A percentile compares a stretch with the other conserved stretches of the same genome.
Conservation (phyloP, 2,797 vertebrate genomes). For the Mormyrus hasselquistii region DNA sequence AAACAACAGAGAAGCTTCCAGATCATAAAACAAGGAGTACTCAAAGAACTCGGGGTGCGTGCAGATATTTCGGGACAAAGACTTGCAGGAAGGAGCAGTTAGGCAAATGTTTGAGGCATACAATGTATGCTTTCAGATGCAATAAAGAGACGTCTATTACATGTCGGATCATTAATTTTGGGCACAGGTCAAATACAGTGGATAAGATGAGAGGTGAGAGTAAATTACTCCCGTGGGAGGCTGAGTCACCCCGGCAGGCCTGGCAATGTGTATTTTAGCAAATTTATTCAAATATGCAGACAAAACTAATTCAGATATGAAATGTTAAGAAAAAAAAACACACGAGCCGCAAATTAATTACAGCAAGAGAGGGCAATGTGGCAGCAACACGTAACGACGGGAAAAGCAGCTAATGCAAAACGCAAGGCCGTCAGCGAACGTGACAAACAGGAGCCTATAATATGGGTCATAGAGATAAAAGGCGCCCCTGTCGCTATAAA, state of each 20-base stretch:
- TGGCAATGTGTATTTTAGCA: not conserved
- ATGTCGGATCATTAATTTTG: not conserved
- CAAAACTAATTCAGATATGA: not conserved
- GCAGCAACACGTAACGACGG: not conserved
- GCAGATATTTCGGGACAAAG: constrained; percentile 25
- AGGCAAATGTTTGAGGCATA: not conserved
- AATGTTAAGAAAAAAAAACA: constrained; percentile 1
- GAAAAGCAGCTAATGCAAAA: not conserved
- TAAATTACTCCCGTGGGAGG: not conserved
- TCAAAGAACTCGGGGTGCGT: constrained; percentile 30
- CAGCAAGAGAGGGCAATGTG: no score
- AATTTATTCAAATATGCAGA: not conserved
- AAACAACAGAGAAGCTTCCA: constrained; percentile 33
- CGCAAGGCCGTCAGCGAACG: not conserved
- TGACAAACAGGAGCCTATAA: not conserved
- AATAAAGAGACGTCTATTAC: not conserved
- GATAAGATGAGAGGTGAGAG: not conserved
- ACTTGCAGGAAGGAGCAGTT: not conserved
- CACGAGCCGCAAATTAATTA: not conserved
- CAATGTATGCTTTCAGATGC: not conserved
- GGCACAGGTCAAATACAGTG: not conserved
- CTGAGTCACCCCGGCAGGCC: not conserved
- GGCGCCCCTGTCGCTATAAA: not conserved
- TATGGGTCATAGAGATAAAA: not conserved
- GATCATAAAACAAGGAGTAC: constrained; percentile 38